Evolutionary conservation across 2,113 vertebrate genomes (phyloP), one percentile per base, ranked within the genome.

Genomic region (Mustela lutreola): DNA sequence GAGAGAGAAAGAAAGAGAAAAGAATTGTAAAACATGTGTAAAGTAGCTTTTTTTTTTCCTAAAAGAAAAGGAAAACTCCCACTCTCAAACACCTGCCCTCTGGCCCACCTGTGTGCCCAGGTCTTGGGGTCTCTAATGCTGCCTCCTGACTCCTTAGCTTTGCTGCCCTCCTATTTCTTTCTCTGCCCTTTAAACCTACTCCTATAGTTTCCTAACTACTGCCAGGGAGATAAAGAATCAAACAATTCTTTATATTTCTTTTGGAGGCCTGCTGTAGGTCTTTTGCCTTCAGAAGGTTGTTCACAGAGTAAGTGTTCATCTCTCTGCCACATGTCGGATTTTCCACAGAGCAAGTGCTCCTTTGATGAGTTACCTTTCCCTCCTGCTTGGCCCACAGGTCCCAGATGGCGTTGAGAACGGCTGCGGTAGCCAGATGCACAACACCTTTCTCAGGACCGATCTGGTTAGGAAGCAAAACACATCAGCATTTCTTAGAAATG

Each of bases 321-420:
- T 14, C 88, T 76, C 31, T 11, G 60, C 50, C 19, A 2, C 1
- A 0, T 0, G 45, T 26, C 14, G 0, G 2, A 3, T 0, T 65
- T 7, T 28, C 28, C 39, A 24, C 2, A 5, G 75, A 7, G 36
- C 9, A 9, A 6, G 3, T 56, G 39, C 15, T 24, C n/a, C 53
- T 12, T 48, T 7, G 48, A 11, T 5, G 58, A 22, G 6, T 90
- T 96, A 99, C 99, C 98, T 99, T 99, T 90, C 98, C 98, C 92
- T 99, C 98, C n/a, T 96, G 56, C 89, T 99, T 98, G 18, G 99
- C 99, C 99, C 99, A 99, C 70, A 99, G 98, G 96, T 99, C 99
- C 99, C 99, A 99, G 80, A 99, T 97, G 1, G 98, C 99, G 24
- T 99, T 99, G 75, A 99, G 98, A n/a, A 99, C 65, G 0, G 99